These are phyloP conservation scores for Lipotes vexillifer DNA, from an alignment of 2,113 vertebrate species.

Conservation along the genomic window DNA sequence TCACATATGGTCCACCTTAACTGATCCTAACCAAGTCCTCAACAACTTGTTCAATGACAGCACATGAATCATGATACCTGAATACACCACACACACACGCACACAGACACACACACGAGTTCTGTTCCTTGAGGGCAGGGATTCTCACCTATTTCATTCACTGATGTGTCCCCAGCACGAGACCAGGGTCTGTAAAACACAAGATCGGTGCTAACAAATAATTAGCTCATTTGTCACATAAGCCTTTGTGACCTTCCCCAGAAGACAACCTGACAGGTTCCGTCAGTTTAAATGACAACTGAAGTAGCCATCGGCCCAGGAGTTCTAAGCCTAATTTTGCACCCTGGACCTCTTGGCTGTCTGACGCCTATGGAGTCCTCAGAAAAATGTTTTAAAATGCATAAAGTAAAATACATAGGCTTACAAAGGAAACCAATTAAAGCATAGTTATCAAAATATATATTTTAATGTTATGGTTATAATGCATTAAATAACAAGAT, in stretches of 20 bases:
- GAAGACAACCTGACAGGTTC: background rate
- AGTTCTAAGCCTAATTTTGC: background rate
- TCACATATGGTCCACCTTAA: background rate
- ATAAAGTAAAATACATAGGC: background rate
- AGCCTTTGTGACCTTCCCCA: background rate
- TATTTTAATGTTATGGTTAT: background rate
- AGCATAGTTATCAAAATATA: background rate
- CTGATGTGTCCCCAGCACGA: background rate
- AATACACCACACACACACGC: background rate
- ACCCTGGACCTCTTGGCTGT: background rate
- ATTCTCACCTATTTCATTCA: background rate
- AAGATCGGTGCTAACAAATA: background rate
- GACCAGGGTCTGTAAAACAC: background rate
- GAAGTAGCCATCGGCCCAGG: background rate
- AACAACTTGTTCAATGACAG: background rate
- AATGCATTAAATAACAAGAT: background rate
- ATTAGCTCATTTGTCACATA: background rate
- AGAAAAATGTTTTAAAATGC: background rate
- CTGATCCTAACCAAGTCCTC: background rate
- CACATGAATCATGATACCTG: background rate
- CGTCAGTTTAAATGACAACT: background rate
- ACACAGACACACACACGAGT: background rate
- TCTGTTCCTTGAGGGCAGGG: background rate
- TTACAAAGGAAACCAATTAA: background rate
- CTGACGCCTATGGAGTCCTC: background rate